Evolutionary conservation across 1,140 invertebrate species (phyloP), one percentile per base, ranked within the genome.

Genomic region (Babylonia areolata): DNA sequence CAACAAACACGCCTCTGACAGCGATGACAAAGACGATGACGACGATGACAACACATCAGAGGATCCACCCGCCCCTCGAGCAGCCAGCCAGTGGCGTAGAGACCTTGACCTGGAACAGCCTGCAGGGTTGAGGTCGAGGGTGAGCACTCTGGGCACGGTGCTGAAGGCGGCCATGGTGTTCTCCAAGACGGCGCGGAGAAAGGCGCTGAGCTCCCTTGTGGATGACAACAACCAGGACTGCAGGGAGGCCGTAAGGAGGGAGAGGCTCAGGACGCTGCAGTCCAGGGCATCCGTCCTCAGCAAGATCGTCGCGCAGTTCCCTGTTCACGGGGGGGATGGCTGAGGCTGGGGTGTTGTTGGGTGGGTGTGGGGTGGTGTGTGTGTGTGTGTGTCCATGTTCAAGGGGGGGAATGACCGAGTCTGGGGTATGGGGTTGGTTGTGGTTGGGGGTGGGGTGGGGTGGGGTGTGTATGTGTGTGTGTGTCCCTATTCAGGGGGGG

Each of bases 81-180:
- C 71, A 37, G 82, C 85, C 0, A 87, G 86, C 23, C 84, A 85
- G 31, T 87, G 88, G 87, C 82, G 87, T 20, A 79, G 86, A 51
- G 87, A 86, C 46, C 83, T 86, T 12, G 83, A 78, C 5, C 78
- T 84, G 1, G 88, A 89, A 15, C 86, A 86, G 23, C 86, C 87
- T 0, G 77, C 54, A 1, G 85, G 87, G 3, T 85, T 87, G 33
- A 39, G 81, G 23, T 35, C 85, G 3, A 81, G 86, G 69, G 40
- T 89, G 1, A 87, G 85, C n/a, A 79, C 85, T 1, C 83, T 89
- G 6, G 85, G 85, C 40, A 85, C 87, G 3, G 88, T 89, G 17
- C 77, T 89, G 23, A 85, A 83, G 33, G 88, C 88, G 12, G 88
- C 88, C 20, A 54, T 89, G 40, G 88, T 87, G 17, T 89, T 89